Evolutionary conservation across 2,113 vertebrate genomes (phyloP), one percentile per base, ranked within the genome.

Genomic region (Semnopithecus entellus): DNA sequence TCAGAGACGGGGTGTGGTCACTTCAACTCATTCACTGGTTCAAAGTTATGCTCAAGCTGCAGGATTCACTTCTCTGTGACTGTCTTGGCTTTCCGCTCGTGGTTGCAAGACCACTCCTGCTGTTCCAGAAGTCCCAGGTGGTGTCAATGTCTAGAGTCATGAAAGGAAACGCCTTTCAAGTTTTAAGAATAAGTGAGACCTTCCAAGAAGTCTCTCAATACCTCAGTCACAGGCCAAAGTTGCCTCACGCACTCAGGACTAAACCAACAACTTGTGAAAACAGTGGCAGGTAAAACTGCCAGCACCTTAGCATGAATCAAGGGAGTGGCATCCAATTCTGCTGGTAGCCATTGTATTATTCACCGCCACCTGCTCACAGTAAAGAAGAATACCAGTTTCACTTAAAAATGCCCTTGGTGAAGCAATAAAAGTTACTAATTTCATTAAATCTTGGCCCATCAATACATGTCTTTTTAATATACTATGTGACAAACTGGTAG

Each of bases 401-500:
- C 81, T 95, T 81, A 38, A 50, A 93, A 88, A 85, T 61, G 25
- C 59, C 84, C 66, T 94, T 23, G 25, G 40, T 50, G 43, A 86
- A 80, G 48, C 23, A 79, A 52, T 48, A 76, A 55, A 52, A 84
- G n/a, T 57, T n/a, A 45, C 27, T 43, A 52, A 76, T 82, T 79
- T 93, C 32, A 35, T 91, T 92, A 94, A 91, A 57, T 90, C 23
- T 59, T 86, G 38, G 38, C 23, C n/a, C 75, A 73, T 86, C 88
- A 61, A 73, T 72, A 61, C 8, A 32, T 88, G 32, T 72, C 30
- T 59, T 93, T 85, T 70, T 52, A 92, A 76, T 70, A 55, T 78
- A 93, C 72, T 50, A 6, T 30, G 30, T 66, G 80, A 50, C 61
- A 57, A 52, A 8, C n/a, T 86, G 23, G 61, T 40, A 82, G 48